A percentile compares a stretch with the other conserved stretches of the same genome.
These are phyloP conservation scores for Choreutis nemorana DNA, from an alignment of 2,888 invertebrate species.

Conservation along the genomic window DNA sequence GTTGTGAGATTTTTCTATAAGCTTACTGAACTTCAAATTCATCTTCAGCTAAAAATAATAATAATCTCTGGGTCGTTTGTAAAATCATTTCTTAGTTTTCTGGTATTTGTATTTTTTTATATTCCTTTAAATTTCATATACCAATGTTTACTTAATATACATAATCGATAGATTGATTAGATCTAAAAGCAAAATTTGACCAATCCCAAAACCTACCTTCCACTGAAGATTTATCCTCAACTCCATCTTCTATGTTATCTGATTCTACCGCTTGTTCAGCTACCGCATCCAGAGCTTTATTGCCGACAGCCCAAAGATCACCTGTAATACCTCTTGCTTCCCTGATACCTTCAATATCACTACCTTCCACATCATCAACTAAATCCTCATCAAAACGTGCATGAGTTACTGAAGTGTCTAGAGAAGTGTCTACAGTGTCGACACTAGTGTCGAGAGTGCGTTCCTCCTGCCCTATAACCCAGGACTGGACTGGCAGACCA, in stretches of 20 bases:
- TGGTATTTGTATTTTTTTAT: no score
- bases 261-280: constrained; percentile 43
- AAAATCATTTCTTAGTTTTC: no score
- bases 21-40: no score
- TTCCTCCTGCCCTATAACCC: constrained; percentile 34
- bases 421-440: constrained; percentile 1
- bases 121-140: no score
- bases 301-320: constrained; percentile 37
- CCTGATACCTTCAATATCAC: constrained; percentile 4
- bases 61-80: no score
- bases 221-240: constrained; percentile 39
- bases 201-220: constrained; percentile 43
- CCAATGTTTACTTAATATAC: no score
- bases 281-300: constrained; percentile 35
- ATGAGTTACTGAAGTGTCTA: no score
- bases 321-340: constrained; percentile 25
- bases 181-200: constrained; percentile 5
- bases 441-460: not conserved
- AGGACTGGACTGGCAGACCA: constrained; percentile 36
- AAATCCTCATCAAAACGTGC: constrained; percentile 6
- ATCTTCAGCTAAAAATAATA: no score
- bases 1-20: no score
- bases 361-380: constrained; percentile 7
- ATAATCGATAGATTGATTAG: no score
- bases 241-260: constrained; percentile 39